A percentile compares a stretch with the other conserved stretches of the same genome.
Evolutionary conservation across 2,797 vertebrate species (phyloP).

Genomic region (Microctenopoma stevenorrisi): DNA sequence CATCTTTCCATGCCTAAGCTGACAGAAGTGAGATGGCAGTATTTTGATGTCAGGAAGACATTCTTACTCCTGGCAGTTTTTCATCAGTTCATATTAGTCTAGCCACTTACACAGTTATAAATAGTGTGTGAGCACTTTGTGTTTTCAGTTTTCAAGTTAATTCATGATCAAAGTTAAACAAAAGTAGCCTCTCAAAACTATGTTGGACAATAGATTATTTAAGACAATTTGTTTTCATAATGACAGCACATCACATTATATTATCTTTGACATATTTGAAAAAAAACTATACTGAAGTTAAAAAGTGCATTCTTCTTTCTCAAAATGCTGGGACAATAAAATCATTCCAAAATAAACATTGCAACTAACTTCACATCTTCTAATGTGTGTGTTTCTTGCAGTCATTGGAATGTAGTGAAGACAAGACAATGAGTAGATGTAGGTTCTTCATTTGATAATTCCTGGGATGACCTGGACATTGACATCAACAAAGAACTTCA

Average conservation of each 20-base stretch:
- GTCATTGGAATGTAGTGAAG: too few species aligned
- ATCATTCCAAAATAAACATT: not conserved
- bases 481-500: too few species aligned
- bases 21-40: conserved; percentile 79
- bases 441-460: too few species aligned
- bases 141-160: conserved; percentile 89
- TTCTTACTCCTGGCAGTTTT: conserved; percentile 86
- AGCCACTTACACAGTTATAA: conserved; percentile 79
- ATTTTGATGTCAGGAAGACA: conserved; percentile 91
- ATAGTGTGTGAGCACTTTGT: conserved; percentile 90
- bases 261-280: not conserved
- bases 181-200: conserved; percentile 74
- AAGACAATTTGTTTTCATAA: conserved; percentile 54
- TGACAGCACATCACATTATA: conserved; percentile 32
- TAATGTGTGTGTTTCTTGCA: too few species aligned
- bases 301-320: too few species aligned
- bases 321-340: not conserved
- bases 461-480: too few species aligned
- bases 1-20: conserved; percentile 52
- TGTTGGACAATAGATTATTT: conserved; percentile 39
- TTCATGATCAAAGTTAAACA: conserved; percentile 85
- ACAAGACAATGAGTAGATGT: too few species aligned
- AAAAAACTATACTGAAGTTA: too few species aligned
- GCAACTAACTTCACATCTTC: not conserved
- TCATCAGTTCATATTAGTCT: conserved; percentile 87